Evolutionary conservation across 2,888 invertebrate species (phyloP).

Genomic region (Acronicta psi): DNA sequence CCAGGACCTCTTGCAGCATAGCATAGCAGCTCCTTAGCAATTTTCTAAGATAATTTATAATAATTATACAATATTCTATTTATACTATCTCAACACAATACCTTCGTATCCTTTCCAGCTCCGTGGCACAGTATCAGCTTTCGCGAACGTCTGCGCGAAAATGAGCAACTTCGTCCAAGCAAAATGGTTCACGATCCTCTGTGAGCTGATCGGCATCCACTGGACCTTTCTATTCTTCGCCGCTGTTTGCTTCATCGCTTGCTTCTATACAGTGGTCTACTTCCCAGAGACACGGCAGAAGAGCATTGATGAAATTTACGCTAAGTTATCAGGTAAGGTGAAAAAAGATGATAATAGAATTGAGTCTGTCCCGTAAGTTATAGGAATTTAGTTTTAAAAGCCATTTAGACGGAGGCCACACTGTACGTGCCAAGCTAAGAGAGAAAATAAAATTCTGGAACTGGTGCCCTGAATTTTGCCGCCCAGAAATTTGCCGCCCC

Average conservation of each 20-base stretch:
- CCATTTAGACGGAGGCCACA: too few relatives aligned
- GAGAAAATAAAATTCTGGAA: too few relatives aligned
- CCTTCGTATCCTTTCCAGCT: conserved; percentile 67
- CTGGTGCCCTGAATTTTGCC: too few relatives aligned
- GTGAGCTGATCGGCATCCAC: conserved; percentile 79
- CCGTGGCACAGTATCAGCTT: conserved; percentile 81
- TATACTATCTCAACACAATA: too few relatives aligned
- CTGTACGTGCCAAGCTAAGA: too few relatives aligned
- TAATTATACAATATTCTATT: too few relatives aligned
- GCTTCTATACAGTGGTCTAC: conserved; percentile 73
- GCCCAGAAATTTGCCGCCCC: too few relatives aligned
- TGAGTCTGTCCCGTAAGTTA: conserved; percentile 59
- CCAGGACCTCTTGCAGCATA: too few relatives aligned
- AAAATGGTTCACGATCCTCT: conserved; percentile 82
- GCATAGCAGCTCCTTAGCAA: too few relatives aligned
- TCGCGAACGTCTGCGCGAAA: conserved; percentile 83
- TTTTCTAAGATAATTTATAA: too few relatives aligned
- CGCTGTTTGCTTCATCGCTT: conserved; percentile 74
- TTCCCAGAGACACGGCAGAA: conserved; percentile 83
- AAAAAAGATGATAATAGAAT: conserved; percentile 62
- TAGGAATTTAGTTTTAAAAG: background rate
- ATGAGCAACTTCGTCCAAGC: conserved; percentile 84
- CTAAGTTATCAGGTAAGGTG: conserved; percentile 70
- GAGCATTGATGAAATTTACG: conserved; percentile 80
- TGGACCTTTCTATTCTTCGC: conserved; percentile 83